A percentile compares a stretch with the other conserved stretches of the same genome.
phyloP scores from a whole-genome alignment of 2,888 invertebrate genomes.

The Chironomus riparius region DNA sequence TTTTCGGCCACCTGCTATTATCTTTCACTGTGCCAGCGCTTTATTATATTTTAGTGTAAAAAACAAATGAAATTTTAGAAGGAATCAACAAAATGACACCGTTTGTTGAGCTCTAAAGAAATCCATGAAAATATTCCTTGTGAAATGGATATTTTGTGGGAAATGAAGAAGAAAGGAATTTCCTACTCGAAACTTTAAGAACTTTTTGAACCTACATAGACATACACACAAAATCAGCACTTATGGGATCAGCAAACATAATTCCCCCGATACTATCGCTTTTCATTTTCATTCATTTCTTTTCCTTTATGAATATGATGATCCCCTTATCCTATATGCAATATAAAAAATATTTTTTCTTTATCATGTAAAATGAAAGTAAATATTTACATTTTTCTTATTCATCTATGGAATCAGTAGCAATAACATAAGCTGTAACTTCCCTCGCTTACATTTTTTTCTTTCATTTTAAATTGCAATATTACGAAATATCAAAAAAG shows the following conservation, averaged over 20 bases:
- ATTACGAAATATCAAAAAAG: background rate
- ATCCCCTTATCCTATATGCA: conserved; percentile 4
- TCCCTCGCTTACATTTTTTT: too few relatives aligned
- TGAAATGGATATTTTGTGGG: too few relatives aligned
- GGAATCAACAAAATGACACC: too few relatives aligned
- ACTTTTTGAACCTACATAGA: too few relatives aligned
- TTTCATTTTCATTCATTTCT: background rate
- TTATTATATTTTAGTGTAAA: too few relatives aligned
- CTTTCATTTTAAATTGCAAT: background rate
- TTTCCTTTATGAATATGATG: conserved; percentile 17
- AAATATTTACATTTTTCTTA: conserved; percentile 25
- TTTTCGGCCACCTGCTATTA: conserved; percentile 17
- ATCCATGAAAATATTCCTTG: too few relatives aligned
- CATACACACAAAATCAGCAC: background rate
- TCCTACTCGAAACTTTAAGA: too few relatives aligned
- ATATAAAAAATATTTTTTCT: conserved; percentile 9
- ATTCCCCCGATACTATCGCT: conserved; percentile 15
- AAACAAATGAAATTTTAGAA: too few relatives aligned
- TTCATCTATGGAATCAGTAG: background rate
- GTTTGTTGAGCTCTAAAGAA: too few relatives aligned
- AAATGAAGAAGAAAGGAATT: too few relatives aligned
- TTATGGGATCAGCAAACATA: conserved; percentile 20
- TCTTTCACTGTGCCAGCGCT: background rate
- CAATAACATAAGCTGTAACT: too few relatives aligned
- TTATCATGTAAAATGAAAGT: conserved; percentile 20